Evolutionary conservation across 2,113 vertebrate genomes (phyloP).

Genomic region (Myxocyprinus asiaticus): DNA sequence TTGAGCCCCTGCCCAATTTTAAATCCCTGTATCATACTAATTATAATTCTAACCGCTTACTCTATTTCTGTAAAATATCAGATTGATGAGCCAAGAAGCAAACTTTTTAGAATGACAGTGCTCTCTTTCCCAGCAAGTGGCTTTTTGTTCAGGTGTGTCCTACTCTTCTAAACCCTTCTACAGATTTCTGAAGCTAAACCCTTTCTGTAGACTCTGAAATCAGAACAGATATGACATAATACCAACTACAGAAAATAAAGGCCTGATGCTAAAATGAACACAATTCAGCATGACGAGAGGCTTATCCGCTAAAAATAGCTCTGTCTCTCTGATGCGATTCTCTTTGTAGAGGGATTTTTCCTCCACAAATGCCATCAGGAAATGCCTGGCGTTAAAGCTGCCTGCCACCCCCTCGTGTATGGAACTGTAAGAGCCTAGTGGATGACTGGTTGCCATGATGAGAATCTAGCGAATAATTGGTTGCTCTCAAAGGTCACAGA

Average conservation of each 20-base stretch:
- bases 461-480: too few relatives aligned
- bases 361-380: slow-evolving; percentile 20
- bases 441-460: background rate
- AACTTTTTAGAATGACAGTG: background rate
- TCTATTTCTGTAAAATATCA: background rate
- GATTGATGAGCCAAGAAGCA: background rate
- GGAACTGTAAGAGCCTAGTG: background rate
- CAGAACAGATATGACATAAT: slow-evolving; percentile 27
- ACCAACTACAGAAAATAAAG: background rate
- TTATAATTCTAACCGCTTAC: too few relatives aligned
- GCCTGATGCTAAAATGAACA: slow-evolving; percentile 40
- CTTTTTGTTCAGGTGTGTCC: slow-evolving; percentile 25
- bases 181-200: background rate
- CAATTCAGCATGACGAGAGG: slow-evolving; percentile 21
- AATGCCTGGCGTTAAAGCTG: slow-evolving; percentile 8
- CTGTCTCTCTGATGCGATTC: slow-evolving; percentile 33
- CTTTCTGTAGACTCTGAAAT: slow-evolving; percentile 25
- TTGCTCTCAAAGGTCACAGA: too few relatives aligned
- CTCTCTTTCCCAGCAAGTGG: background rate
- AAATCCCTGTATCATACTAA: background rate
- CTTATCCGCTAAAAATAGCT: slow-evolving; percentile 48
- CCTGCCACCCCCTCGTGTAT: background rate
- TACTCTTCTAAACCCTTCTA: background rate
- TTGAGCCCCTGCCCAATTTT: too few relatives aligned
- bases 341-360: slow-evolving; percentile 43